Evolutionary conservation across 2,113 vertebrate genomes (phyloP).

Genomic region (Turnix velox): DNA sequence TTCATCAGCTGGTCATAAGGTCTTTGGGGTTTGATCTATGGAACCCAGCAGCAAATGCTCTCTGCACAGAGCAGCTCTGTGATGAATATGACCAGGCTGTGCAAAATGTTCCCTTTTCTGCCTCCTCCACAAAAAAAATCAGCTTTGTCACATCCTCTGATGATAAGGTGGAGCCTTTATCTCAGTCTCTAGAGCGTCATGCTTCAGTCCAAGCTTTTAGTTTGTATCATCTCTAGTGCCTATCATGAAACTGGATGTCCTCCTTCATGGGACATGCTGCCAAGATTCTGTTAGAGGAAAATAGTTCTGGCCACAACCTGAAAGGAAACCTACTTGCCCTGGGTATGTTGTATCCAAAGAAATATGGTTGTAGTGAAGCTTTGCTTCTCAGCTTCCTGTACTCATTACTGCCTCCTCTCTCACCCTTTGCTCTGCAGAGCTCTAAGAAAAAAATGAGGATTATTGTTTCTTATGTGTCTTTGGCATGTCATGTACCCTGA

Average conservation of each 20-base stretch:
- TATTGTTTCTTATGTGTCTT: not conserved
- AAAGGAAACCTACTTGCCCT: not conserved
- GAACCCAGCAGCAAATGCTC: not conserved
- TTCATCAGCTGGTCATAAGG: not conserved
- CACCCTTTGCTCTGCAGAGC: not conserved
- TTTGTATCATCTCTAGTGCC: not conserved
- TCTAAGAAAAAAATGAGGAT: not conserved
- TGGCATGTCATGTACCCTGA: not conserved
- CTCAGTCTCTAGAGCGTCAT: rapidly evolving
- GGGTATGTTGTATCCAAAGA: not conserved
- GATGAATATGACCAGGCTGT: not conserved
- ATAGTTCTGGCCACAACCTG: not conserved
- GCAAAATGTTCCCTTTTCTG: conserved; percentile 6
- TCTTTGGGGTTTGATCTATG: not conserved
- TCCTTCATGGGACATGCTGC: not conserved
- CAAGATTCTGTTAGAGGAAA: not conserved
- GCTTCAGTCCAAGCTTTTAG: not conserved
- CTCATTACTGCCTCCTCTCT: not conserved
- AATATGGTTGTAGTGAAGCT: not conserved
- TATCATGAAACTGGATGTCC: not conserved
- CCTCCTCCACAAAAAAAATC: not conserved
- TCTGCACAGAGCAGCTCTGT: not conserved
- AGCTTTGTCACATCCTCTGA: not conserved
- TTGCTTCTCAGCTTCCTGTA: not conserved
- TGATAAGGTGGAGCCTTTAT: not conserved